Conservation (phyloP, 2,113 vertebrate genomes). For the Brachionichthys hirsutus region DNA sequence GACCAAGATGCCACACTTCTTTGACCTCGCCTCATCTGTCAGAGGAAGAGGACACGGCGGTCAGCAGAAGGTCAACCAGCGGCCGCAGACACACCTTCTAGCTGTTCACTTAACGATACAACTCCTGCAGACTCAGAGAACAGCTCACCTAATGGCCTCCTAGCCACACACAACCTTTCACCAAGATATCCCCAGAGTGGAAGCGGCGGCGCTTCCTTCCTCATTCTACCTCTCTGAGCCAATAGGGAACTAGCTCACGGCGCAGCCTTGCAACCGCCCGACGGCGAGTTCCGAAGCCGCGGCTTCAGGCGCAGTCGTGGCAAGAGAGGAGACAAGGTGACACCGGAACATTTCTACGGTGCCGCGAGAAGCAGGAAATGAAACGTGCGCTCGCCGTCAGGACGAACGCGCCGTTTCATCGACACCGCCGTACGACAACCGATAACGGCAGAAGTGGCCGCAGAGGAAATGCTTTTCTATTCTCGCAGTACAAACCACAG, state of each 20-base stretch:
- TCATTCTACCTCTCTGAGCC: slow-evolving; percentile 27
- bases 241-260: slow-evolving; percentile 27
- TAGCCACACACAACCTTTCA: too few relatives aligned
- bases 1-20: slow-evolving; percentile 85
- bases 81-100: neutral
- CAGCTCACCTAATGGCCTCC: too few relatives aligned
- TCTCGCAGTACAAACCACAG: too few relatives aligned
- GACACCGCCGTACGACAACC: too few relatives aligned
- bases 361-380: too few relatives aligned
- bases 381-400: too few relatives aligned
- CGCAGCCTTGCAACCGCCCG: slow-evolving; percentile 23
- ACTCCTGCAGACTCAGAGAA: too few relatives aligned
- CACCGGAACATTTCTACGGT: too few relatives aligned
- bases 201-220: slow-evolving; percentile 63
- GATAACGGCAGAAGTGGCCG: too few relatives aligned
- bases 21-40: slow-evolving; percentile 84
- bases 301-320: slow-evolving; percentile 45
- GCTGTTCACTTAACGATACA: too few relatives aligned
- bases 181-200: slow-evolving; percentile 41
- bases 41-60: neutral
- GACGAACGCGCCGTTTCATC: too few relatives aligned
- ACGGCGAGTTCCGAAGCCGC: slow-evolving; percentile 25
- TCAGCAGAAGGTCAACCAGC: slow-evolving; percentile 2
- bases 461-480: too few relatives aligned
- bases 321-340: slow-evolving; percentile 17